Evolutionary conservation across 2,113 vertebrate species (phyloP), one percentile per base, ranked within the genome.

Genomic region (Orcinus orca): DNA sequence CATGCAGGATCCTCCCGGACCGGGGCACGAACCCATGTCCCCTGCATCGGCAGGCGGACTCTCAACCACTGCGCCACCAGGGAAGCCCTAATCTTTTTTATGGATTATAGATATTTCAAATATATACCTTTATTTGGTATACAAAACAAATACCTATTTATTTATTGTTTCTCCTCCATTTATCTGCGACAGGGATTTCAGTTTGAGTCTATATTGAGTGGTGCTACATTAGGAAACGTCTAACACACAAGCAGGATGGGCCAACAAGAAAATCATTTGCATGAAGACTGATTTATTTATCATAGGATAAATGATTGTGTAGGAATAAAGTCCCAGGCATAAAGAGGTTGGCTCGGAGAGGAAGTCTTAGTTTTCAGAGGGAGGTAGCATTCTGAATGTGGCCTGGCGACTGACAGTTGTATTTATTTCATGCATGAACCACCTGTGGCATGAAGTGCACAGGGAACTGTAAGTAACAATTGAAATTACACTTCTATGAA

Each of bases 391-490:
- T 95, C 23, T 60, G 3, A 85, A 63, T n/a, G 33, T 29, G 68
- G 2, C 29, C 2, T 63, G 31, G 73, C 7, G 2, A n/a, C 13
- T 18, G 58, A 55, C 38, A 50, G 1, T 73, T 63, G 1, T 60
- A 18, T n/a, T 96, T 79, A 47, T 80, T 95, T 85, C 13, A 47
- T 76, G 21, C 15, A 3, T 33, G 41, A 65, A 13, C 14, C 21
- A 50, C 12, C 25, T 20, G 3, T 94, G 20, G 17, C 21, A n/a
- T 79, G 73, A 83, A 23, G 15, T 44, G 91, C 29, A 77, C 26
- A 65, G 83, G 93, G 38, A 86, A 50, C 14, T 76, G 7, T 83
- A 67, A 89, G 11, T 60, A 93, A 90, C 79, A 81, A 47, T 8
- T 5, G 26, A 91, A 91, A 88, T 11, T 13, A 41, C 12, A 13